Percentiles rank a stretch among this genome's conserved stretches.
These are phyloP conservation scores for Toxotes chatareus DNA, from an alignment of 2,113 vertebrate species.

Conservation along the genomic window DNA sequence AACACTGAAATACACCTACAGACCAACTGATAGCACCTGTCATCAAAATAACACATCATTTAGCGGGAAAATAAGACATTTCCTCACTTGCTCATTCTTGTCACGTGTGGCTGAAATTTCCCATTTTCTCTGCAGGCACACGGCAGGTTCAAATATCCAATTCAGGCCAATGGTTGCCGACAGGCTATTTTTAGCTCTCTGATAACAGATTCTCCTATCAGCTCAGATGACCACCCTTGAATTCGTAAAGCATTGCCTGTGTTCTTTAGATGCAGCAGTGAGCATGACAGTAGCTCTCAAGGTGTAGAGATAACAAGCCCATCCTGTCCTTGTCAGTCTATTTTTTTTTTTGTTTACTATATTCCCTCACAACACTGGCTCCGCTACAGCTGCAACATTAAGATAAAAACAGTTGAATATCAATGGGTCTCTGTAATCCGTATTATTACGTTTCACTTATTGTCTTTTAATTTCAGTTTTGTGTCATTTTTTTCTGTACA, in stretches of 20 bases:
- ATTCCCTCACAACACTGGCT: neutral
- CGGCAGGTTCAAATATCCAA: conserved; percentile 69
- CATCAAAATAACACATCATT: conserved; percentile 37
- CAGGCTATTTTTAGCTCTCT: conserved; percentile 76
- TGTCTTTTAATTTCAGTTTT: conserved; percentile 26
- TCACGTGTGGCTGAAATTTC: conserved; percentile 61
- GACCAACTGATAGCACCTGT: conserved; percentile 41
- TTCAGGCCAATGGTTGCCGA: conserved; percentile 60
- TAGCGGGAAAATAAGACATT: conserved; percentile 21
- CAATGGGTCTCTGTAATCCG: conserved; percentile 38
- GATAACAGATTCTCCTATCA: conserved; percentile 73
- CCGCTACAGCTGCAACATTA: conserved; percentile 25
- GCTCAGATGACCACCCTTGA: conserved; percentile 70
- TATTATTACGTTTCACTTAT: conserved; percentile 23
- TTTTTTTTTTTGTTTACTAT: conserved; percentile 15
- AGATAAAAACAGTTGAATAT: conserved; percentile 30
- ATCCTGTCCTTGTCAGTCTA: neutral
- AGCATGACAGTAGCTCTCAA: conserved; percentile 46
- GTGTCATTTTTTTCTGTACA: conserved; percentile 8
- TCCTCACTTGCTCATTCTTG: conserved; percentile 27
- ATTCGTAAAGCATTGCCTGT: conserved; percentile 70
- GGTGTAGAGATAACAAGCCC: conserved; percentile 43
- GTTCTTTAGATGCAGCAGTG: conserved; percentile 53
- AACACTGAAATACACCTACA: conserved; percentile 48
- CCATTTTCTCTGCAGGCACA: conserved; percentile 42